These are phyloP conservation scores for Cyaniris semiargus DNA, from an alignment of 2,888 invertebrate genomes.

Conservation along the genomic window DNA sequence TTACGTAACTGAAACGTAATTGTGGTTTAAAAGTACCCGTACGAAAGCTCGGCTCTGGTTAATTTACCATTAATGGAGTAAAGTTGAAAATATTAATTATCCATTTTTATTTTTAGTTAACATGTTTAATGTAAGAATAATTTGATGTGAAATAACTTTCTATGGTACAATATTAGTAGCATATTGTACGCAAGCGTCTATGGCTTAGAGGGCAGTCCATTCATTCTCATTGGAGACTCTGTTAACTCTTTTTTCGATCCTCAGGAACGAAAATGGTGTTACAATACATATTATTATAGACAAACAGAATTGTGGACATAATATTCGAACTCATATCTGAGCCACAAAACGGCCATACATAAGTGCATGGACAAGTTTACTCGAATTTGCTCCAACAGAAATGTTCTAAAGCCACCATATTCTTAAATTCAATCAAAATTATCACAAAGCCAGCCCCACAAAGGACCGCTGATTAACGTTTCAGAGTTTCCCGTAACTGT, in stretches of 20 bases:
- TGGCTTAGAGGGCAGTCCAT: too few species aligned
- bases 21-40: background rate
- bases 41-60: background rate
- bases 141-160: too few species aligned
- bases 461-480: background rate
- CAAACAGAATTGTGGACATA: background rate
- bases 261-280: too few species aligned
- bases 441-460: background rate
- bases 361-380: background rate
- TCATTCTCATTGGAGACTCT: too few species aligned
- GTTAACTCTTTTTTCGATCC: too few species aligned
- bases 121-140: too few species aligned
- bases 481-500: background rate
- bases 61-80: background rate
- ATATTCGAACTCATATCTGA: background rate
- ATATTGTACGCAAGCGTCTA: too few species aligned
- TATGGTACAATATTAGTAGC: too few species aligned
- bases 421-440: slow-evolving; percentile 14
- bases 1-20: background rate
- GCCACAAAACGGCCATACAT: background rate
- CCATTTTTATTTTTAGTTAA: too few species aligned
- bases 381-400: background rate
- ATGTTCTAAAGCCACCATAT: slow-evolving; percentile 6
- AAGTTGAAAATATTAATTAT: background rate
- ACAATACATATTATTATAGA: too few species aligned